These are phyloP conservation scores for Nipponacmea schrenckii DNA, from an alignment of 2,888 invertebrate species.

Conservation along the genomic window DNA sequence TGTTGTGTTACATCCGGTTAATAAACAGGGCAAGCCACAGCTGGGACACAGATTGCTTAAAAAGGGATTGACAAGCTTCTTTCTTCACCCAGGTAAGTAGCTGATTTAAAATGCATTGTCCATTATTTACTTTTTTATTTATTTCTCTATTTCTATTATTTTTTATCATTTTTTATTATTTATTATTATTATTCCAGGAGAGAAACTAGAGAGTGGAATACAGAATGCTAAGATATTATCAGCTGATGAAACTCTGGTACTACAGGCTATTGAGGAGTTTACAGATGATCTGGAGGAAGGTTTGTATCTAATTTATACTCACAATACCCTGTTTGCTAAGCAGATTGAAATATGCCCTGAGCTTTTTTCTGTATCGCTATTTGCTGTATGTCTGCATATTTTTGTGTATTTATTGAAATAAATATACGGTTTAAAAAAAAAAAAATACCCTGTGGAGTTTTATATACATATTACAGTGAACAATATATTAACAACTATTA, in stretches of 20 bases:
- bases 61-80: constrained; percentile 54
- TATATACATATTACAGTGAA: no score
- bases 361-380: no score
- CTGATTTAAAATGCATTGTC: neutral
- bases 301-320: no score
- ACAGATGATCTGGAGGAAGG: constrained; percentile 39
- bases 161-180: neutral
- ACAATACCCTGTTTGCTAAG: no score
- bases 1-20: constrained; percentile 53
- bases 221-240: constrained; percentile 49
- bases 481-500: no score
- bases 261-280: constrained; percentile 52
- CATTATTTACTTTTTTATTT: neutral
- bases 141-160: neutral
- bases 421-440: no score
- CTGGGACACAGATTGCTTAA: constrained; percentile 48
- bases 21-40: constrained; percentile 47
- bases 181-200: constrained; percentile 38
- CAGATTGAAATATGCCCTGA: no score
- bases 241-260: constrained; percentile 58
- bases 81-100: constrained; percentile 57
- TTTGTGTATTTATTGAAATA: no score
- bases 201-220: constrained; percentile 52
- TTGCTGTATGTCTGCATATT: no score
- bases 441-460: no score